These are phyloP conservation scores for Selene dorsalis DNA, from an alignment of 2,797 vertebrate species.

Conservation along the genomic window DNA sequence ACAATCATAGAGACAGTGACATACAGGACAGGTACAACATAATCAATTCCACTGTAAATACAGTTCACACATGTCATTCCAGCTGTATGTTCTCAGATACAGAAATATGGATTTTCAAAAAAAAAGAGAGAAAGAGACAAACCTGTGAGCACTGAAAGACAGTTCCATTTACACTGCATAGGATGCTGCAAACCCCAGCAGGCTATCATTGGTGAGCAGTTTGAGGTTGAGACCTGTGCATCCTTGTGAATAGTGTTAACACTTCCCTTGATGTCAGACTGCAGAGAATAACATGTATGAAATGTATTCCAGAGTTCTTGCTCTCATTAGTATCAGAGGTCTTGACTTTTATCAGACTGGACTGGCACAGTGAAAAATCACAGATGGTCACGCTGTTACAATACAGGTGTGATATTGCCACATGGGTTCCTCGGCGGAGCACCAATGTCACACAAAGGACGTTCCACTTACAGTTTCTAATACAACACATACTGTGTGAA, in stretches of 20 bases:
- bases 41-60: conserved; percentile 52
- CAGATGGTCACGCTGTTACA: conserved; percentile 69
- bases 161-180: conserved; percentile 14
- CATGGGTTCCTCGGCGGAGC: conserved; percentile 58
- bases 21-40: conserved; percentile 64
- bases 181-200: conserved; percentile 32
- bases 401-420: conserved; percentile 65
- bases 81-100: conserved; percentile 41
- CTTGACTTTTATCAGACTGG: conserved; percentile 42
- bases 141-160: conserved; percentile 22
- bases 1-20: conserved; percentile 65
- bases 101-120: conserved; percentile 12
- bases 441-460: conserved; percentile 71
- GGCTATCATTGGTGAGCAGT: conserved; percentile 32
- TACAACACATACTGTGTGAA: conserved; percentile 54
- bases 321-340: conserved; percentile 33
- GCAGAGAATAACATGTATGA: conserved; percentile 35
- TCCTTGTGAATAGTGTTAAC: conserved; percentile 15
- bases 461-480: conserved; percentile 48
- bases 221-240: conserved; percentile 40
- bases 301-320: conserved; percentile 40
- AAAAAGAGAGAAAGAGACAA: conserved; percentile 23
- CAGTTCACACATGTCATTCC: conserved; percentile 49
- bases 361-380: conserved; percentile 68
- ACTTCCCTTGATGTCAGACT: conserved; percentile 7